phyloP scores from a whole-genome alignment of 2,797 vertebrate genomes.

The Coluber constrictor region DNA sequence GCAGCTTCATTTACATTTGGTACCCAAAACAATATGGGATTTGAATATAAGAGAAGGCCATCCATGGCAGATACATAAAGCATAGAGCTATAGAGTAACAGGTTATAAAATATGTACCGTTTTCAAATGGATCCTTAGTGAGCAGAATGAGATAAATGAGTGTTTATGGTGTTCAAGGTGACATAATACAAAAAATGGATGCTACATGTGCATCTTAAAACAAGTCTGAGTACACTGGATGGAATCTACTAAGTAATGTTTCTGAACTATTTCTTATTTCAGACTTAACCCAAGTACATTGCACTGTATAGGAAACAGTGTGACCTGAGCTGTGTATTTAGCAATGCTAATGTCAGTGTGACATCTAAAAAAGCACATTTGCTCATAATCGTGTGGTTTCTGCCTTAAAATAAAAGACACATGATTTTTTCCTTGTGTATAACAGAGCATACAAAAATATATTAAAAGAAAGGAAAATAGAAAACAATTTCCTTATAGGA shows the following conservation, averaged over 20 bases:
- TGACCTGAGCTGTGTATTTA: background rate
- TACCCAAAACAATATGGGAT: background rate
- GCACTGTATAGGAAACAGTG: background rate
- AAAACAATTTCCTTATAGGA: background rate
- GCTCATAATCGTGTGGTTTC: background rate
- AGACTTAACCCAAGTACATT: background rate
- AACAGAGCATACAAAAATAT: background rate
- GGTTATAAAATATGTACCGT: slow-evolving; percentile 1
- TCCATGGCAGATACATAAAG: background rate
- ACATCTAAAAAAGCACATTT: background rate
- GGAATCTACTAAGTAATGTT: background rate
- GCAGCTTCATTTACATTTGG: slow-evolving; percentile 1
- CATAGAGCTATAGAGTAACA: background rate
- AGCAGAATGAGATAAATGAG: slow-evolving; percentile 3
- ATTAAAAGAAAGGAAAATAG: background rate
- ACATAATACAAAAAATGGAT: background rate
- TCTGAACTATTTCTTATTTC: background rate
- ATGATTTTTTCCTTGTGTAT: background rate
- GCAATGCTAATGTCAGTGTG: background rate
- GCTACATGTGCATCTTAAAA: background rate
- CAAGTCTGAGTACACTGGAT: background rate
- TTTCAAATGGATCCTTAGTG: slow-evolving; percentile 1
- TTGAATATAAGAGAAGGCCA: background rate
- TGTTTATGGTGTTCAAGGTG: background rate
- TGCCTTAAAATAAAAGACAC: background rate